Evolutionary conservation across 2,113 vertebrate genomes (phyloP), one percentile per base, ranked within the genome.

Genomic region (Eleginops maclovinus): DNA sequence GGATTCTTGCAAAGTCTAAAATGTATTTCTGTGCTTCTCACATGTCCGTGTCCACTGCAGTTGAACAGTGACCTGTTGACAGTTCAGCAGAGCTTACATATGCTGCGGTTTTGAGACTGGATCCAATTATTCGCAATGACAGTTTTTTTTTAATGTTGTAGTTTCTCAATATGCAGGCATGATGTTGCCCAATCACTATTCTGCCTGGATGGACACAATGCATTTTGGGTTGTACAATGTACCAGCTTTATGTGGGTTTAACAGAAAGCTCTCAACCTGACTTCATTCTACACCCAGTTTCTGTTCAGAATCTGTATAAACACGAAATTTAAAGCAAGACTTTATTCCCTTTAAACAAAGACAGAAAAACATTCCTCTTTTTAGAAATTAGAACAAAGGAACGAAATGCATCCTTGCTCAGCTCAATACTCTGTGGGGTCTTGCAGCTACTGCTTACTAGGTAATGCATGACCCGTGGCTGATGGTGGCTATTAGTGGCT

Each of bases 21-120:
- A 76, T 56, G 11, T 67, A 41, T 73, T 24, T 56, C 62, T 36
- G 16, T n/a, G 69, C 31, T 11, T 16, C 26, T 26, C 62, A 59
- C 21, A 60, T 81, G 50, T 59, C 43, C 47, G 22, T 63, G 51
- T 24, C 64, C 17, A 36, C 49, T 24, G 49, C 36, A 63, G 54
- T 56, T 21, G 24, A 50, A 12, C 31, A 43, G 63, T 55, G 58
- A 72, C 69, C 22, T 49, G 60, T 4, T 67, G 56, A 63, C n/a
- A 72, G 72, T 24, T 60, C 46, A 26, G 47, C 12, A 22, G 47
- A 56, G 51, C 21, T 21, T 9, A 36, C 40, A 31, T 55, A 41
- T 63, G 28, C 49, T 21, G 50, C 63, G 19, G 31, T 16, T n/a
- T 19, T 55, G 51, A 65, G 36, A 70, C 10, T 41, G 19, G 51